A percentile compares a stretch with the other conserved stretches of the same genome.
phyloP scores from a whole-genome alignment of 1,140 invertebrate genomes.

The Scaptomyza montana region DNA sequence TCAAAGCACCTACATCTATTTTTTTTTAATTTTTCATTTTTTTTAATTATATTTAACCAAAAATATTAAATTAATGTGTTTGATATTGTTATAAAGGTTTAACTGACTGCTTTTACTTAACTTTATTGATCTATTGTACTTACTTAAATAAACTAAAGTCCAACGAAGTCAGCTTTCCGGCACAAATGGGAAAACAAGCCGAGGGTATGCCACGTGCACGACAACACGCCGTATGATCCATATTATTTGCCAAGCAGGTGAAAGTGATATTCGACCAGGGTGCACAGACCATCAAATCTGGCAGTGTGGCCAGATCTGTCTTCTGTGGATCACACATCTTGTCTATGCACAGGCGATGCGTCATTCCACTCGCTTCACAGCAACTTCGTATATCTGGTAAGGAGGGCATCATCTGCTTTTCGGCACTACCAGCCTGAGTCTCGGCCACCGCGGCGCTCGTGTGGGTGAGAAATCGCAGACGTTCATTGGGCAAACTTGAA shows the following conservation, averaged over 20 bases:
- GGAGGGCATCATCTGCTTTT: slow-evolving; percentile 63
- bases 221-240: slow-evolving; percentile 93
- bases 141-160: slow-evolving; percentile 92
- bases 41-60: too few relatives aligned
- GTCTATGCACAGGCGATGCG: slow-evolving; percentile 89
- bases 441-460: slow-evolving; percentile 66
- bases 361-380: slow-evolving; percentile 89
- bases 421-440: slow-evolving; percentile 47
- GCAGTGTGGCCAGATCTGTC: slow-evolving; percentile 86
- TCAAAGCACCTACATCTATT: too few relatives aligned
- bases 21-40: too few relatives aligned
- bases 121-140: slow-evolving; percentile 63
- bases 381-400: slow-evolving; percentile 90
- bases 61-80: too few relatives aligned
- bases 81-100: too few relatives aligned
- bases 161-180: slow-evolving; percentile 90
- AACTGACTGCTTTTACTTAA: too few relatives aligned
- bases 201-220: slow-evolving; percentile 89
- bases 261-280: slow-evolving; percentile 92
- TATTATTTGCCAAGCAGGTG: slow-evolving; percentile 90
- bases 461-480: slow-evolving; percentile 84
- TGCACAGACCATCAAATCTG: slow-evolving; percentile 93
- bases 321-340: slow-evolving; percentile 91
- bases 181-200: slow-evolving; percentile 89
- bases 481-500: slow-evolving; percentile 89